These are phyloP conservation scores for Poecilia latipinna DNA, from an alignment of 2,113 vertebrate species.

Conservation along the genomic window DNA sequence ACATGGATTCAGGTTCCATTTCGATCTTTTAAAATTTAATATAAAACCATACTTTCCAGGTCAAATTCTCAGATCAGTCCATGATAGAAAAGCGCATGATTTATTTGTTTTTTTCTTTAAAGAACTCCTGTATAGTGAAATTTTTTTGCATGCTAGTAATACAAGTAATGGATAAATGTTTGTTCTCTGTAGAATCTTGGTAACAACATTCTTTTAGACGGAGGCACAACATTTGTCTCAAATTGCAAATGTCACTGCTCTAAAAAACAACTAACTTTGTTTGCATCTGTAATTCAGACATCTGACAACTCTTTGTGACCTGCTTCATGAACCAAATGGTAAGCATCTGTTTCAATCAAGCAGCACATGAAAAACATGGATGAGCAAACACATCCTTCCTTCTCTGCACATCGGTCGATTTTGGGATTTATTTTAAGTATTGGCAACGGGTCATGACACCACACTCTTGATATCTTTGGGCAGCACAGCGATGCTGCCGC, in stretches of 20 bases:
- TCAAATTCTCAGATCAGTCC: background rate
- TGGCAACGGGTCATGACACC: no score
- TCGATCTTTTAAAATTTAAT: conserved; percentile 7
- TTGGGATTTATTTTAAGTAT: no score
- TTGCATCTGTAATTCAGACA: conserved; percentile 64
- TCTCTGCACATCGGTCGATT: background rate
- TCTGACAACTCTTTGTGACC: conserved; percentile 60
- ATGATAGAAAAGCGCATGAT: no score
- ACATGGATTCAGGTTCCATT: conserved; percentile 1
- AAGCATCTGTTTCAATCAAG: conserved; percentile 52
- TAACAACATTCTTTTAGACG: no score
- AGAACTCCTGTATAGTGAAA: no score
- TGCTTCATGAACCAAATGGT: conserved; percentile 36
- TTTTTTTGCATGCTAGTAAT: no score
- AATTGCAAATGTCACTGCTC: conserved; percentile 28
- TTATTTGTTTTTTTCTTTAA: no score
- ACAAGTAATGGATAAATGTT: no score
- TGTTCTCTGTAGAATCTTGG: no score
- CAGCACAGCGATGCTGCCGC: no score
- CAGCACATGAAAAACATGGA: conserved; percentile 40
- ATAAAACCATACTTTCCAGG: conserved; percentile 1
- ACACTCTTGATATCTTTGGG: no score
- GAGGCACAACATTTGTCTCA: no score
- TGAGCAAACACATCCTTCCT: conserved; percentile 32
- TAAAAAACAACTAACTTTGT: conserved; percentile 62